Evolutionary conservation across 2,888 invertebrate genomes (phyloP).

Genomic region (Drosophila kambysellisi): DNA sequence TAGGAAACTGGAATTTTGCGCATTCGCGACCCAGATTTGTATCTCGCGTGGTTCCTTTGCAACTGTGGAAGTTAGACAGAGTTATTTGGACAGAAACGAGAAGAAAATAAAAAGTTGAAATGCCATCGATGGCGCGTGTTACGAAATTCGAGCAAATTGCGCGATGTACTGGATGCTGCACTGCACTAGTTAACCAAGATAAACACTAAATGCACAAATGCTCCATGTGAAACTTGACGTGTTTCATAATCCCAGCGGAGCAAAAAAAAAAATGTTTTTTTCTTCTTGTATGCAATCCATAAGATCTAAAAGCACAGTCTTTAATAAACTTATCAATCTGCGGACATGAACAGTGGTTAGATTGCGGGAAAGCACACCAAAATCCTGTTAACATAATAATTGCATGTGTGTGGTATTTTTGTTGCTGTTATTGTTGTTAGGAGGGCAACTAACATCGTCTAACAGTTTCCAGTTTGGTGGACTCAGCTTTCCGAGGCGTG

Average conservation of each 20-base stretch:
- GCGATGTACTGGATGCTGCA: constrained; percentile 35
- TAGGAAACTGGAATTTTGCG: constrained; percentile 92
- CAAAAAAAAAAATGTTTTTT: neutral
- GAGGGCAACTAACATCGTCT: constrained; percentile 4
- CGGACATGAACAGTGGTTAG: constrained; percentile 1
- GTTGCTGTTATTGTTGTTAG: neutral
- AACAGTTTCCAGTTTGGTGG: constrained; percentile 22
- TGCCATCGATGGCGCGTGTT: constrained; percentile 12
- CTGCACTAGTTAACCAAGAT: constrained; percentile 15
- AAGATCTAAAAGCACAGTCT: neutral
- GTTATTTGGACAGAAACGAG: constrained; percentile 16
- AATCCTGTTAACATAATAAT: constrained; percentile 43
- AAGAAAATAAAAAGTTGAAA: constrained; percentile 11
- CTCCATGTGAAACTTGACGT: neutral
- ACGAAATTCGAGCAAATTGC: constrained; percentile 49
- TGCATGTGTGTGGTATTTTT: constrained; percentile 15
- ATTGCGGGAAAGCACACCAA: constrained; percentile 13
- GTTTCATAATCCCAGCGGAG: neutral
- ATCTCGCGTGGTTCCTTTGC: constrained; percentile 91
- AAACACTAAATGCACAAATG: neutral
- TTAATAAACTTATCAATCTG: neutral
- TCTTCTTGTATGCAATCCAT: neutral
- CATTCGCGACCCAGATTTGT: constrained; percentile 92
- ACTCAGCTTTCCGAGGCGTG: constrained; percentile 17
- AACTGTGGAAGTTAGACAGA: constrained; percentile 86